Base-by-base conservation (phyloP, 2,797 vertebrate species). In the Synaphobranchus kaupii region DNA sequence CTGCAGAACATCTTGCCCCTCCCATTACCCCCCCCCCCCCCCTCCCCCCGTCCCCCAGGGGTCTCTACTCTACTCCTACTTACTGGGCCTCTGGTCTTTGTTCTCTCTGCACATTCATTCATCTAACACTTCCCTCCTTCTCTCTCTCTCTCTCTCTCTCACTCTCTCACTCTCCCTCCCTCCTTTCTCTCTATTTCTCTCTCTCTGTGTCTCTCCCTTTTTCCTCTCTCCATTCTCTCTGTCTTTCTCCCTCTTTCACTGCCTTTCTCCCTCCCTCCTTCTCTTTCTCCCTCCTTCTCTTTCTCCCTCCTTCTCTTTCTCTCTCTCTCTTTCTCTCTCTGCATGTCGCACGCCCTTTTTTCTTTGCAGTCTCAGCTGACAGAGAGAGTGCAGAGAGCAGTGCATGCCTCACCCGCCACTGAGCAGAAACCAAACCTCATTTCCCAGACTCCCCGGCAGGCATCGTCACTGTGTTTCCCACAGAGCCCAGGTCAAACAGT, bases 41-140 rank as follows among this genome's bases (percentile, higher is more conserved):
- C 56, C 78, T 78, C 28, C 58, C 15, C 47, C 76, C 31, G 84
- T 54, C 85, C 56, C 78, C 60, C 3, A 48, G 22, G n/a, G 48
- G 20, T 52, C 83, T 78, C 82, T 84, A 73, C 88, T 87, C 80
- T 86, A 56, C 80, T 54, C 87, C 80, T 85, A 8, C 44, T 28
- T 44, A 31, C 47, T 60, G 25, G 90, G 60, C 52, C 87, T 83
- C 10, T 66, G 39, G 84, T 92, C 94, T 94, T 95, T 95, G 93
- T 95, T 94, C 92, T 93, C 85, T 76, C 90, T 8, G 86, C 90
- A 73, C 58, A 58, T 86, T 86, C 84, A 68, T 78, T 87, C 54
- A 84, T 28, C 50, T 17, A 39, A 58, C 80, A n/a, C 28, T n/a
- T 86, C 58, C 17, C 58, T 22, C 17, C 1, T 22, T 60, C 58